A percentile compares a stretch with the other conserved stretches of the same genome.
Conservation (phyloP, 2,113 vertebrate genomes). For the Dicerorhinus sumatrensis region DNA sequence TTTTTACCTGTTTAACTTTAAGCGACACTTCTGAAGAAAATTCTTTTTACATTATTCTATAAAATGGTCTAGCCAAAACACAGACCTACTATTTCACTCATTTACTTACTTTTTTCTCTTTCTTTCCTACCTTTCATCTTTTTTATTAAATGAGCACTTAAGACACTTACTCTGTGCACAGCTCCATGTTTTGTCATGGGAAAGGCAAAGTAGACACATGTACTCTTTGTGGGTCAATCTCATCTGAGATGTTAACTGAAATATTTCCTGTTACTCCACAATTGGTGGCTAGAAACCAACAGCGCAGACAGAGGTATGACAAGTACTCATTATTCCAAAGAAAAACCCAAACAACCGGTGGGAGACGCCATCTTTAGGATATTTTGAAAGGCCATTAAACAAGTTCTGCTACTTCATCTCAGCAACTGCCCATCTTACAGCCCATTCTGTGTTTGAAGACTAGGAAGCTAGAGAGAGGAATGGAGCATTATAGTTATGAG, state of each 20-base stretch:
- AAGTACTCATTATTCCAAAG: not conserved
- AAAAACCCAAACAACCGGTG: not conserved
- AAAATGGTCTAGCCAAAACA: not conserved
- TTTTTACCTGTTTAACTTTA: slow-evolving; percentile 42
- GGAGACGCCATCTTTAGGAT: not conserved
- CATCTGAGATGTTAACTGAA: not conserved
- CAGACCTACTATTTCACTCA: not conserved
- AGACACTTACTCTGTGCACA: not conserved
- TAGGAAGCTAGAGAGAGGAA: not conserved
- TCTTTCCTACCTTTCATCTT: not conserved
- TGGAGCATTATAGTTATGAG: not conserved
- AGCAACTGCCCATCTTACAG: not conserved
- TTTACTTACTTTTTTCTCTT: not conserved
- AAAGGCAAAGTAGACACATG: not conserved
- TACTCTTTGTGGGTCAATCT: not conserved
- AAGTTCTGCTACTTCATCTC: not conserved
- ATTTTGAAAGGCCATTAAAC: not conserved
- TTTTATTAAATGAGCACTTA: not conserved
- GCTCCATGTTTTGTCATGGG: not conserved
- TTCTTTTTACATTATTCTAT: slow-evolving; percentile 24
- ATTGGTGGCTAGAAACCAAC: not conserved
- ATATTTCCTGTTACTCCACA: not conserved
- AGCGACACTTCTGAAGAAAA: slow-evolving; percentile 62
- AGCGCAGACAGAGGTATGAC: not conserved
- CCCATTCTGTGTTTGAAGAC: not conserved